Evolutionary conservation across 2,113 vertebrate species (phyloP).

Genomic region (Crotophaga sulcirostris): DNA sequence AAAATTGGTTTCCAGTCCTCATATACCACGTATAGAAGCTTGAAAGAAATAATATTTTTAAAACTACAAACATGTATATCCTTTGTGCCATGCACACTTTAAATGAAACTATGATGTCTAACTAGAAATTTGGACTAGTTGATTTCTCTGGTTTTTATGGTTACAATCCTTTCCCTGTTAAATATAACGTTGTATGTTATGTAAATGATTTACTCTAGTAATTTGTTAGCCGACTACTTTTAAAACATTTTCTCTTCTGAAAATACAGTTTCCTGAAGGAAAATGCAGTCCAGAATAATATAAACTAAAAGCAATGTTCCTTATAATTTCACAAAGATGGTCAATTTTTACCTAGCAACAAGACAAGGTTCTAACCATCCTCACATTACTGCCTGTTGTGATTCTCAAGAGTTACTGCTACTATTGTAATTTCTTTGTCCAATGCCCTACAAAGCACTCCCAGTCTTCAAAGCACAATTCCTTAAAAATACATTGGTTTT

Average conservation of each 20-base stretch:
- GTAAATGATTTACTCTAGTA: conserved; percentile 15
- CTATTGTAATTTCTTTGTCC: conserved; percentile 32
- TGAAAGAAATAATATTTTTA: neutral
- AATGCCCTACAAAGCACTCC: conserved; percentile 35
- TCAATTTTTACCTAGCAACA: conserved; percentile 31
- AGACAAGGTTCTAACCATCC: conserved; percentile 5
- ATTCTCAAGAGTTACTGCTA: conserved; percentile 32
- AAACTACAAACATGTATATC: neutral
- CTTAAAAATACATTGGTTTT: conserved; percentile 38
- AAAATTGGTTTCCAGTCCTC: neutral
- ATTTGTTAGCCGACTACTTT: conserved; percentile 33
- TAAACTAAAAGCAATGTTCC: neutral
- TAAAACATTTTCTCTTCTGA: conserved; percentile 19
- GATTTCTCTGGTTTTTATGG: neutral
- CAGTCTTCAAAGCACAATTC: conserved; percentile 29
- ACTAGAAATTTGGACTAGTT: neutral
- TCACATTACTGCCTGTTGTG: conserved; percentile 40
- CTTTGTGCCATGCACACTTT: neutral
- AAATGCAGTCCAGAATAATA: conserved; percentile 18
- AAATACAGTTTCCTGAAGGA: conserved; percentile 40
- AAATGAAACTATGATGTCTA: neutral
- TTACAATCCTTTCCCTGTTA: neutral
- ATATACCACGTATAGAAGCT: neutral
- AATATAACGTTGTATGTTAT: neutral
- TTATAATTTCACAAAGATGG: conserved; percentile 35